phyloP scores from a whole-genome alignment of 2,797 vertebrate species.

The Hyperoplus immaculatus region DNA sequence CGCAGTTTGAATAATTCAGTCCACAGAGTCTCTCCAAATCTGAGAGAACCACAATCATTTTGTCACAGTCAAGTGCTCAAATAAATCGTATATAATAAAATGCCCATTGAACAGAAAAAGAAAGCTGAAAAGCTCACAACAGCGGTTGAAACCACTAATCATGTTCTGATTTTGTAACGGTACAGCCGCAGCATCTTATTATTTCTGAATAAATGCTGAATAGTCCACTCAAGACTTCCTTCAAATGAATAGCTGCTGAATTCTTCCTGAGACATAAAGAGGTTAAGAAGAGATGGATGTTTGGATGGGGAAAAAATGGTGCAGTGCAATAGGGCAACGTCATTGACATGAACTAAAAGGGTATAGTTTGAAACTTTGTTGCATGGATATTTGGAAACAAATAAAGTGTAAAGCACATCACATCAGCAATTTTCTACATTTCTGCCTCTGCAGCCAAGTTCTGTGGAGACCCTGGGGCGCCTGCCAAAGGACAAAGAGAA shows the following conservation, averaged over 20 bases:
- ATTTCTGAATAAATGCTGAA: slow-evolving; percentile 53
- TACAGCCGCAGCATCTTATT: slow-evolving; percentile 52
- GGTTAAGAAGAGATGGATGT: slow-evolving; percentile 25
- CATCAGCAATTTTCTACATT: slow-evolving; percentile 24
- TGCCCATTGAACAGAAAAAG: slow-evolving; percentile 28
- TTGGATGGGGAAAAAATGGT: slow-evolving; percentile 20
- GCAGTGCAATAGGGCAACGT: background rate
- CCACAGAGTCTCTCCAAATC: slow-evolving; percentile 45
- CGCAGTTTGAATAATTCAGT: slow-evolving; percentile 55
- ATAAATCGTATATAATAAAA: slow-evolving; percentile 48
- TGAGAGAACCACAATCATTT: slow-evolving; percentile 35
- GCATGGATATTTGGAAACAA: background rate
- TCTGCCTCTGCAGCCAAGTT: slow-evolving; percentile 89
- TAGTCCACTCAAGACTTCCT: slow-evolving; percentile 12
- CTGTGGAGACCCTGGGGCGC: slow-evolving; percentile 94
- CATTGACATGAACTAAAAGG: slow-evolving; percentile 1
- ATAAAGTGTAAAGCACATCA: background rate
- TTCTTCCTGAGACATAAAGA: slow-evolving; percentile 15
- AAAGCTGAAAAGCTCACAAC: slow-evolving; percentile 20
- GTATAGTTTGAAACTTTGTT: background rate
- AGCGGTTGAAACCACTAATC: slow-evolving; percentile 37
- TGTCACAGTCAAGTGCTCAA: slow-evolving; percentile 23
- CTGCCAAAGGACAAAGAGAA: slow-evolving; percentile 90
- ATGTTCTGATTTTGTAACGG: slow-evolving; percentile 31
- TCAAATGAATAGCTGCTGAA: slow-evolving; percentile 20